Conservation (phyloP, 2,113 vertebrate genomes). For the Corythoichthys intestinalis region DNA sequence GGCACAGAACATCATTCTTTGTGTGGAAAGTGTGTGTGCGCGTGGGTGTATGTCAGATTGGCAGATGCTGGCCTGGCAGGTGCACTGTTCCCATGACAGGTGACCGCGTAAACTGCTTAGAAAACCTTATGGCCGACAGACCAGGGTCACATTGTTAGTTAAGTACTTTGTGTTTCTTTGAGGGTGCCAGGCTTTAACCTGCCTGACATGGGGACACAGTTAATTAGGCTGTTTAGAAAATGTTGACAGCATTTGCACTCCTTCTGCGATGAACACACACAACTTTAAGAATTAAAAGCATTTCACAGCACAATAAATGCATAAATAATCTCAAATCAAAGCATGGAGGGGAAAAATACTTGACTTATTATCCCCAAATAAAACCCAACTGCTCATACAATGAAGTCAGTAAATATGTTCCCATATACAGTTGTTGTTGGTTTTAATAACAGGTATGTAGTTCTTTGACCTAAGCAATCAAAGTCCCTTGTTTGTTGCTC, state of each 20-base stretch:
- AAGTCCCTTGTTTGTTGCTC: background rate
- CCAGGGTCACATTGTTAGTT: conserved; percentile 66
- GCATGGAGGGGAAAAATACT: background rate
- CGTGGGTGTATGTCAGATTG: conserved; percentile 18
- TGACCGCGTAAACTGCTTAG: conserved; percentile 43
- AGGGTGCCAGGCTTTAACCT: conserved; percentile 34
- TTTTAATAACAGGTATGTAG: background rate
- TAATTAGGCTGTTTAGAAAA: conserved; percentile 38
- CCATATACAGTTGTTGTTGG: background rate
- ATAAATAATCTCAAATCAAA: background rate
- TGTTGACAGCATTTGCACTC: background rate
- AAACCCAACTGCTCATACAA: background rate
- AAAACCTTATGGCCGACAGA: conserved; percentile 57
- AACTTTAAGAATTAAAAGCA: background rate
- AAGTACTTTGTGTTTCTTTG: conserved; percentile 54
- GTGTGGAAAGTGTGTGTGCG: conserved; percentile 8
- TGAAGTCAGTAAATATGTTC: background rate
- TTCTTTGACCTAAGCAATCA: background rate
- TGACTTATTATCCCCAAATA: background rate
- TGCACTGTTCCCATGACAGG: conserved; percentile 47
- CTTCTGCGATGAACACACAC: conserved; percentile 7
- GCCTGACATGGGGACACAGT: conserved; percentile 25
- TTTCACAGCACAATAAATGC: background rate
- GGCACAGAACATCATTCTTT: conserved; percentile 31
- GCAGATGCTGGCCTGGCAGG: conserved; percentile 56